Evolutionary conservation across 1,140 invertebrate genomes (phyloP).

Genomic region (Zaprionus taronus): DNA sequence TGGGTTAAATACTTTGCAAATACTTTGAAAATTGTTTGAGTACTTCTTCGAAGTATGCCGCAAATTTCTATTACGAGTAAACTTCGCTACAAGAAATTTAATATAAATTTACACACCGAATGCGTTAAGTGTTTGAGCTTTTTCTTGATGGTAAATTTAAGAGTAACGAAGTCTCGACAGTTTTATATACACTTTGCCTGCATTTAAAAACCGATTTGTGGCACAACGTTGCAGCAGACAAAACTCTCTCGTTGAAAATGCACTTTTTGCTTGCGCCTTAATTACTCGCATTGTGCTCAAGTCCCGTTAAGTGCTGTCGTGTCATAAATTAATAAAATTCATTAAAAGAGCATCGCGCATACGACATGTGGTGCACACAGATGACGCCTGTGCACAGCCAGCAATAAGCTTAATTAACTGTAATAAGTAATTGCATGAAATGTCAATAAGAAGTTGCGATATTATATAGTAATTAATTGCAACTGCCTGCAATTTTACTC

Average conservation of each 20-base stretch:
- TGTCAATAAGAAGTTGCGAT: slow-evolving; percentile 17
- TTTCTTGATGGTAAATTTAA: background rate
- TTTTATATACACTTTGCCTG: background rate
- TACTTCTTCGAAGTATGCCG: slow-evolving; percentile 6
- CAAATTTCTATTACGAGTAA: slow-evolving; percentile 1
- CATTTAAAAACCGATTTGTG: background rate
- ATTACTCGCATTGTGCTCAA: slow-evolving; percentile 6
- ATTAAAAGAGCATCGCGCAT: slow-evolving; percentile 28
- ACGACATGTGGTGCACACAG: slow-evolving; percentile 20
- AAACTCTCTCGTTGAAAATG: background rate
- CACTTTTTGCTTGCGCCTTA: background rate
- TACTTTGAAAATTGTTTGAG: slow-evolving; percentile 23
- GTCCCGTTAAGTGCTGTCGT: background rate
- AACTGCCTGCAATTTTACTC: background rate
- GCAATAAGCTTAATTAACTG: slow-evolving; percentile 22
- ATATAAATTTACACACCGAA: slow-evolving; percentile 6
- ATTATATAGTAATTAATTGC: slow-evolving; percentile 28
- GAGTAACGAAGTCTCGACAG: background rate
- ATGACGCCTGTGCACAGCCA: slow-evolving; percentile 17
- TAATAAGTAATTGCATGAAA: slow-evolving; percentile 26
- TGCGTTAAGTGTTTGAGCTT: background rate
- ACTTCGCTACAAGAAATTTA: background rate
- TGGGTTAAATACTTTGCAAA: slow-evolving; percentile 22
- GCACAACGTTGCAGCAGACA: background rate
- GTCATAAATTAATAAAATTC: slow-evolving; percentile 33